phyloP scores from a whole-genome alignment of 2,797 vertebrate genomes.

The Melanotaenia parkinsoni region DNA sequence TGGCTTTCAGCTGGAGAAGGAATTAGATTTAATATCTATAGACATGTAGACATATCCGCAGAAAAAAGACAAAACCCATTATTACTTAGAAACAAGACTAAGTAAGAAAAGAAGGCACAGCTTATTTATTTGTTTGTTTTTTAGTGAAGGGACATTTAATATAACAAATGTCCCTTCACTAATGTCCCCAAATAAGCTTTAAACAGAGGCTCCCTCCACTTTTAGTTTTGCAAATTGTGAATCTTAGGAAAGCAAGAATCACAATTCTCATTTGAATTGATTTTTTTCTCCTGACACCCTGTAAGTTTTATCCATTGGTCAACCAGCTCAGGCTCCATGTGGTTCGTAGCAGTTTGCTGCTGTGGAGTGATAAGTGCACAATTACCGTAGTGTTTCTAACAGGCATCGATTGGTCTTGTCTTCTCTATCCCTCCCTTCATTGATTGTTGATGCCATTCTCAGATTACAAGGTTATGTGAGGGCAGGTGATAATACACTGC shows the following conservation, averaged over 20 bases:
- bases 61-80: not conserved
- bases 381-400: conserved; percentile 71
- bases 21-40: not conserved
- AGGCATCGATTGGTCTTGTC: conserved; percentile 77
- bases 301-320: conserved; percentile 41
- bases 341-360: conserved; percentile 60
- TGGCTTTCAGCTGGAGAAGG: conserved; percentile 1
- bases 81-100: too few species aligned
- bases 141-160: too few species aligned
- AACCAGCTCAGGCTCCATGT: conserved; percentile 46
- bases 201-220: not conserved
- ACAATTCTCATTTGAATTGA: not conserved
- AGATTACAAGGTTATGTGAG: conserved; percentile 74
- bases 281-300: not conserved
- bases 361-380: conserved; percentile 74
- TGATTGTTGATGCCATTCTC: conserved; percentile 77
- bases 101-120: too few species aligned
- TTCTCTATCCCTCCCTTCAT: conserved; percentile 71
- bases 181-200: too few species aligned
- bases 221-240: not conserved
- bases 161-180: too few species aligned
- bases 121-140: too few species aligned
- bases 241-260: not conserved
- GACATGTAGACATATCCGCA: not conserved
- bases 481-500: conserved; percentile 65